These are phyloP conservation scores for Crossoptilon crossoptilon DNA, from an alignment of 2,797 vertebrate genomes.

Conservation along the genomic window DNA sequence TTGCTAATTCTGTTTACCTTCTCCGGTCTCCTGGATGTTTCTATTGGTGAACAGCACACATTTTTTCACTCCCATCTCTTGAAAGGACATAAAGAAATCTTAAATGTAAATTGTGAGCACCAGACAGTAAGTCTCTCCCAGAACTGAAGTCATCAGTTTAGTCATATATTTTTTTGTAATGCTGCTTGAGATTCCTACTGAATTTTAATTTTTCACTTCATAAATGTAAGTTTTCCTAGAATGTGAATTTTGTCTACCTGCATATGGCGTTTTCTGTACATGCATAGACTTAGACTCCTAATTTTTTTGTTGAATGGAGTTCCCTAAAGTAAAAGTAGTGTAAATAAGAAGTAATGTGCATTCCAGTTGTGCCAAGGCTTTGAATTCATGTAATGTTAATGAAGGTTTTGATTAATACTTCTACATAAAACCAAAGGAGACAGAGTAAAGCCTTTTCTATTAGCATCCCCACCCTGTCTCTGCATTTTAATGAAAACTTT, in stretches of 20 bases:
- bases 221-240: neutral
- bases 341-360: neutral
- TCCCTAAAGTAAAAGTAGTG: neutral
- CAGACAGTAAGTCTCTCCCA: neutral
- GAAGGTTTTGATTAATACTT: constrained; percentile 74
- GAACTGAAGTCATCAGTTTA: neutral
- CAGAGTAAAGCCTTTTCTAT: constrained; percentile 58
- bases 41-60: neutral
- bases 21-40: neutral
- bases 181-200: neutral
- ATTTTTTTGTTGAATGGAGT: neutral
- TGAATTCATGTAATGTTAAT: constrained; percentile 70
- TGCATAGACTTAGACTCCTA: neutral
- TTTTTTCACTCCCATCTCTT: neutral
- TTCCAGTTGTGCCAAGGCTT: neutral
- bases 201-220: neutral
- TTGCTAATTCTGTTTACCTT: neutral
- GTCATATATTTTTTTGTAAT: neutral
- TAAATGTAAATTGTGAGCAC: neutral
- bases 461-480: constrained; percentile 42
- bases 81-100: neutral
- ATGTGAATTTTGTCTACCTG: neutral
- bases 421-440: constrained; percentile 64
- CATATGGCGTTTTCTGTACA: neutral
- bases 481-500: constrained; percentile 74